A percentile compares a stretch with the other conserved stretches of the same genome.
phyloP scores from a whole-genome alignment of 2,113 vertebrate genomes.

The Platysternon megacephalum region DNA sequence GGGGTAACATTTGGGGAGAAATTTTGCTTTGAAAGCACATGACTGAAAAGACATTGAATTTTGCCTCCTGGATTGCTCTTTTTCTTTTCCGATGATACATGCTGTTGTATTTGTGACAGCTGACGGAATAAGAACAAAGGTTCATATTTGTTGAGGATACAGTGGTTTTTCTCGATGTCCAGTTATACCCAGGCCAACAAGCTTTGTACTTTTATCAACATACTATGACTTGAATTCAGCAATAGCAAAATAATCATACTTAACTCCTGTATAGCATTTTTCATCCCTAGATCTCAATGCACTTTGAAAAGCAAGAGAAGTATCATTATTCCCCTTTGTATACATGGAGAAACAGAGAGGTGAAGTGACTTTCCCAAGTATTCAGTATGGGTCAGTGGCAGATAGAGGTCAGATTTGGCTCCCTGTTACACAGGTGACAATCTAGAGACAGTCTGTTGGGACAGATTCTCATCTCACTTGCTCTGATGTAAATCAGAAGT shows the following conservation, averaged over 20 bases:
- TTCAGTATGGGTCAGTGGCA: background rate
- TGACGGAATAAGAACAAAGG: background rate
- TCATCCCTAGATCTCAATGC: background rate
- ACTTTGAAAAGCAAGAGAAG: background rate
- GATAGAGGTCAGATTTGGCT: background rate
- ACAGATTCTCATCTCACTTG: background rate
- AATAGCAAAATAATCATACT: background rate
- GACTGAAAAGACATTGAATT: background rate
- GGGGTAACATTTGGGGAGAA: background rate
- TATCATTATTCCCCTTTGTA: background rate
- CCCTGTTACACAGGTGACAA: fast-evolving
- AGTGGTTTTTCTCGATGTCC: background rate
- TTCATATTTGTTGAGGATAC: background rate
- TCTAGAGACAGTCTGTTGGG: background rate
- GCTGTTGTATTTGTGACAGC: background rate
- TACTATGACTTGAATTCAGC: background rate
- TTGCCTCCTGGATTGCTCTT: background rate
- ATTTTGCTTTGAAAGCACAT: background rate
- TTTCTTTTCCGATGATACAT: background rate
- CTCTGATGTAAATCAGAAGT: background rate
- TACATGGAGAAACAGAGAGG: background rate
- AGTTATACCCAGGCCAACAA: background rate
- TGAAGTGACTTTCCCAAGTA: background rate
- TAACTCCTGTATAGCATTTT: background rate
- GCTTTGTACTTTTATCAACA: background rate